Evolutionary conservation across 2,797 vertebrate genomes (phyloP), one percentile per base, ranked within the genome.

Genomic region (Argya squamiceps): DNA sequence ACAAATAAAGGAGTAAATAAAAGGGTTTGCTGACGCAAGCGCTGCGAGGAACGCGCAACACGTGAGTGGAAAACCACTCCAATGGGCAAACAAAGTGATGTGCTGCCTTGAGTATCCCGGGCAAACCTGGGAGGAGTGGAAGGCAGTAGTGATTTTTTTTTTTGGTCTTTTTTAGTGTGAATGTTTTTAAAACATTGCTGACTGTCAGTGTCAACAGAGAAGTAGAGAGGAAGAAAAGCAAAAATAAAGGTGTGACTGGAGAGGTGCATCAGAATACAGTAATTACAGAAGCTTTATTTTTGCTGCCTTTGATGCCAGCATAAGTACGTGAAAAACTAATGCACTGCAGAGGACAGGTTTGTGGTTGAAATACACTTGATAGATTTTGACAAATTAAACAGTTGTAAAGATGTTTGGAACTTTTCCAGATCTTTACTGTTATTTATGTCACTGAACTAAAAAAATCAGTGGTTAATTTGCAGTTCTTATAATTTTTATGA

Each of bases 371-470:
- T 88, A 86, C 80, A 85, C 93, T 95, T 97, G 97, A 98, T 98
- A 93, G 97, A 96, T 98, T 97, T 98, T 98, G 97, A 98, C 97
- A 98, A 97, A 98, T 97, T 98, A 98, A 98, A 97, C 93, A 97
- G 95, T 95, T 97, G 97, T 97, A 97, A 97, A 95, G 97, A 97
- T 97, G 96, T 97, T 98, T 98, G 97, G 97, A 98, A 96, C 95
- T 96, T 97, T 88, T 98, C 97, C 97, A 98, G 93, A 96, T 93
- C 94, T 92, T 97, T 97, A 96, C 96, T 96, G 78, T 98, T 98
- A 97, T 97, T 98, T 98, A 98, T 98, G 97, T 98, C 97, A 97
- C 93, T 56, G 93, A 98, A 87, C 86, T 97, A 97, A 96, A 96
- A 96, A 93, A 95, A 96, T 96, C 97, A 96, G 96, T 91, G 93